Evolutionary conservation across 2,888 invertebrate genomes (phyloP), one percentile per base, ranked within the genome.

Genomic region (Heteromyza rotundicornis): DNA sequence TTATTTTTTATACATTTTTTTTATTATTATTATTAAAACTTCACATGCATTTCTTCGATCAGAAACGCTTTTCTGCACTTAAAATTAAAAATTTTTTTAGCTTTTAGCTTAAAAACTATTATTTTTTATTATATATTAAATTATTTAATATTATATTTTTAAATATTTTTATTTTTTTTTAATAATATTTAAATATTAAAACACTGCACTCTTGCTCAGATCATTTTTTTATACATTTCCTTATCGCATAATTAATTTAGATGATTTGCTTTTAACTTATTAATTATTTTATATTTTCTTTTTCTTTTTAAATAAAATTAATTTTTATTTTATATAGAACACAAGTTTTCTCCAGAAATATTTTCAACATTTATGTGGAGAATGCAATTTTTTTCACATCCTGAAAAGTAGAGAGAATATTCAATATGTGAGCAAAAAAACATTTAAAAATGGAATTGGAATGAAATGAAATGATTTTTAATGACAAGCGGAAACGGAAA

Each of bases 381-480:
- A 70, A 66, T 64, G 66, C 66, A 59, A 70, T 64, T 68, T 61
- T n/a, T n/a, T 70, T 71, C 69, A 73, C 71, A 70, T 72, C 67
- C 72, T 73, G 70, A 10, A 66, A 64, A 58, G 59, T 60, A 51
- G 62, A 64, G 32, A 64, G 40, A 40, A 47, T 19, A 19, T n/a
- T 19, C 2, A 47, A 19, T 47, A 47, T 47, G 2, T n/a, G n/a
- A n/a, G n/a, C n/a, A n/a, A n/a, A n/a, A 47, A 20, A 19, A 47
- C 7, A 19, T 20, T 47, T 5, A 17, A 47, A 19, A 40, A 40
- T 19, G 14, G n/a, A n/a, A n/a, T n/a, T n/a, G n/a, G n/a, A n/a
- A n/a, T n/a, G n/a, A n/a, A n/a, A n/a, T n/a, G n/a, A n/a, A n/a
- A n/a, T n/a, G n/a, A 20, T 53, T 40, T 44, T 10, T n/a, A 23